Conservation (phyloP, 2,113 vertebrate species). For the Sinocyclocheilus rhinocerous region DNA sequence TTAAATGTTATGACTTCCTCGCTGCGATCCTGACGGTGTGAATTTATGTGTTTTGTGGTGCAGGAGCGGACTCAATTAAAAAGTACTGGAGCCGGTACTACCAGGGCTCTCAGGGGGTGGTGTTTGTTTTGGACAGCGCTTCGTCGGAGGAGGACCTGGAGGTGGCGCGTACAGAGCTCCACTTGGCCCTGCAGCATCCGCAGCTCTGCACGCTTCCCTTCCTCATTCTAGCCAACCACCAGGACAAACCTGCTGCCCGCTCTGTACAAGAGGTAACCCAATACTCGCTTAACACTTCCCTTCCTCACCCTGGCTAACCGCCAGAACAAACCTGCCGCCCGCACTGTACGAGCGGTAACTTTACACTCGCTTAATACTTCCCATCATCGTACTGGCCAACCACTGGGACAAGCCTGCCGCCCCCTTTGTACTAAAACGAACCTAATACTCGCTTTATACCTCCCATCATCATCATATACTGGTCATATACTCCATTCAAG, state of each 20-base stretch:
- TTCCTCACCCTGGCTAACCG: slow-evolving; percentile 90
- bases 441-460: slow-evolving; percentile 65
- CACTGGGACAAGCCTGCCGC: slow-evolving; percentile 90
- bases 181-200: slow-evolving; percentile 88
- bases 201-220: slow-evolving; percentile 90
- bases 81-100: slow-evolving; percentile 94
- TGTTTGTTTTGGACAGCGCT: slow-evolving; percentile 89
- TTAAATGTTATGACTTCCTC: slow-evolving; percentile 35
- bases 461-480: slow-evolving; percentile 76
- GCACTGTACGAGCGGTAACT: slow-evolving; percentile 83
- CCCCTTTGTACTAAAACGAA: slow-evolving; percentile 85
- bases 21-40: neutral
- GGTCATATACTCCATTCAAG: neutral
- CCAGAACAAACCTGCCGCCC: slow-evolving; percentile 88
- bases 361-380: slow-evolving; percentile 11
- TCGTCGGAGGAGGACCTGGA: slow-evolving; percentile 89
- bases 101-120: slow-evolving; percentile 90
- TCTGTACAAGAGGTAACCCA: slow-evolving; percentile 84
- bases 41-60: slow-evolving; percentile 28
- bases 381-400: slow-evolving; percentile 74
- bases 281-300: slow-evolving; percentile 74
- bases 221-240: slow-evolving; percentile 91
- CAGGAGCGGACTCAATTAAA: slow-evolving; percentile 75
- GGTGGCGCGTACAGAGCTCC: slow-evolving; percentile 85
- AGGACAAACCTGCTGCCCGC: slow-evolving; percentile 89